Conservation (phyloP, 2,888 invertebrate species). For the Cistogaster globosa region DNA sequence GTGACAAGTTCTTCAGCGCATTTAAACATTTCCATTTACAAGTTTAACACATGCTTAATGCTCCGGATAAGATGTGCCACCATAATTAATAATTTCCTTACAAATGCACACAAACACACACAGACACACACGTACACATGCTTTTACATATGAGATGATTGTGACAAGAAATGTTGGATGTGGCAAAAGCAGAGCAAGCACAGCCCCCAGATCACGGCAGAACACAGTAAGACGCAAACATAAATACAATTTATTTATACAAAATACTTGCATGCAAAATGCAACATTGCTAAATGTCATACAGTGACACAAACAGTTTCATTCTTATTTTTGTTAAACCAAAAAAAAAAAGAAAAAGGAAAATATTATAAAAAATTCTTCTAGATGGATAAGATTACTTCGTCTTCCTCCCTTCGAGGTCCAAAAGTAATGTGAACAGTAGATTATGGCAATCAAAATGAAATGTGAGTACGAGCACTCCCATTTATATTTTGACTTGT, state of each 20-base stretch:
- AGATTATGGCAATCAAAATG: conserved; percentile 71
- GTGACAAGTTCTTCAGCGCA: conserved; percentile 74
- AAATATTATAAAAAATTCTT: conserved; percentile 37
- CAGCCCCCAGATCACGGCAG: conserved; percentile 38
- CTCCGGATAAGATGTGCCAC: conserved; percentile 72
- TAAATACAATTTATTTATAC: conserved; percentile 61
- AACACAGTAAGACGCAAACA: conserved; percentile 54
- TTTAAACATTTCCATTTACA: conserved; percentile 75
- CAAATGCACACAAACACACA: conserved; percentile 7
- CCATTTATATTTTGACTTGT: conserved; percentile 23
- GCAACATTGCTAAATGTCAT: conserved; percentile 68
- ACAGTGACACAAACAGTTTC: conserved; percentile 63
- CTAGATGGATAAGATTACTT: conserved; percentile 37
- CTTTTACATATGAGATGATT: conserved; percentile 8
- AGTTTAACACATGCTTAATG: conserved; percentile 72
- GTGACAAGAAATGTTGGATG: conserved; percentile 35
- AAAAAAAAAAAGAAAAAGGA: background rate
- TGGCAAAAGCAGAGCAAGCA: conserved; percentile 40
- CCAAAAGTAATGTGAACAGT: conserved; percentile 31
- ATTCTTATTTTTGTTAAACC: conserved; percentile 18
- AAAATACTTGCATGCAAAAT: conserved; percentile 63
- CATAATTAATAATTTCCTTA: conserved; percentile 75
- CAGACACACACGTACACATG: background rate
- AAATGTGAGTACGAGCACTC: conserved; percentile 36
- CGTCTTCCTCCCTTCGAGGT: conserved; percentile 4